Percentiles rank a stretch among this genome's conserved stretches.
Evolutionary conservation across 53 echinoderm and acorn worm genomes (phyloP).

Genomic region (Patiria pectinifera): DNA sequence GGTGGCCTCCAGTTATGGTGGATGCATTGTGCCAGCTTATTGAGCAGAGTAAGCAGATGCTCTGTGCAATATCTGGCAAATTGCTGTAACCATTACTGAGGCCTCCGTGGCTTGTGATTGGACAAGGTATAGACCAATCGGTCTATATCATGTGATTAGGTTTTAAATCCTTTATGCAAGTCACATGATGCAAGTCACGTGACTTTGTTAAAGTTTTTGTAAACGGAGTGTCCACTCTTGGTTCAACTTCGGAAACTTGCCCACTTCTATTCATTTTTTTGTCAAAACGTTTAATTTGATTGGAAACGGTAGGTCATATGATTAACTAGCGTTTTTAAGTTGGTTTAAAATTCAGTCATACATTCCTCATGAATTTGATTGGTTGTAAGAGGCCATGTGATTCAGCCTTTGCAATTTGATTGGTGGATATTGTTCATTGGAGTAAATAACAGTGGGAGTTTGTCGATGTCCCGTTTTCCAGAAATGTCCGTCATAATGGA

Average conservation of each 20-base stretch:
- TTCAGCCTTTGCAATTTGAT: background rate
- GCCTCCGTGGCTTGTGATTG: background rate
- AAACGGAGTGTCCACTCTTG: background rate
- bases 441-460: too few species aligned
- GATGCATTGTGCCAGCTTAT: too few species aligned
- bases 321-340: too few species aligned
- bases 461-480: too few species aligned
- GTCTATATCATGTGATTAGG: background rate
- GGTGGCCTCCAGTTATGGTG: too few species aligned
- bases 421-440: background rate
- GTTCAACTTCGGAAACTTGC: background rate
- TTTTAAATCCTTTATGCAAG: background rate
- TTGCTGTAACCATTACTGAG: too few species aligned
- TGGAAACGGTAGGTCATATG: too few species aligned
- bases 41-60: too few species aligned
- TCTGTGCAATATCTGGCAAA: too few species aligned
- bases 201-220: background rate
- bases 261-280: too few species aligned
- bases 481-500: background rate
- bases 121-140: background rate
- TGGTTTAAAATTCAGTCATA: background rate
- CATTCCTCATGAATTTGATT: background rate
- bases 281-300: too few species aligned
- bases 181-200: background rate
- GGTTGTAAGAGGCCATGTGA: constrained; percentile 16